Percentiles rank a stretch among this genome's conserved stretches.
phyloP scores from a whole-genome alignment of 1,140 invertebrate species.

The Tetramorium alpestre region DNA sequence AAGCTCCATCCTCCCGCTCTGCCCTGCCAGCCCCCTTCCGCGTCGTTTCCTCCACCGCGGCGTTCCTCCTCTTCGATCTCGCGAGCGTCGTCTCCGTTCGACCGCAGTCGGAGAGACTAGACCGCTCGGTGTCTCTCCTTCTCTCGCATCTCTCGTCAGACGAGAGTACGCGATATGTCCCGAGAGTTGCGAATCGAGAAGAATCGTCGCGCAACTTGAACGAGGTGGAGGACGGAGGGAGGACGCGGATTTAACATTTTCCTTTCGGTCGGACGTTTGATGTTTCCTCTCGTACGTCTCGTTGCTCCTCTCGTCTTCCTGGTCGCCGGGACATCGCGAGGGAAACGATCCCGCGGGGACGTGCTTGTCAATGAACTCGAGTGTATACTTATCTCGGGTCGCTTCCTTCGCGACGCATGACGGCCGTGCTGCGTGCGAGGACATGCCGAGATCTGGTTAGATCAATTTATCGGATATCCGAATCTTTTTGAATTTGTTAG shows the following conservation, averaged over 20 bases:
- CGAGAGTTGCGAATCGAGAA: constrained; percentile 15
- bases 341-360: constrained; percentile 12
- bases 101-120: constrained; percentile 51
- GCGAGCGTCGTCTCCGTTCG: constrained; percentile 55
- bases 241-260: constrained; percentile 27
- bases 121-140: constrained; percentile 65
- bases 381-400: constrained; percentile 30
- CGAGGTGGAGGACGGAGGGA: neutral
- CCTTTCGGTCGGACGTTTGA: constrained; percentile 27
- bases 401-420: constrained; percentile 29
- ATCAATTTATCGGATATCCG: constrained; percentile 16
- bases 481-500: constrained; percentile 8
- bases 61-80: constrained; percentile 27
- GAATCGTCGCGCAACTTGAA: neutral
- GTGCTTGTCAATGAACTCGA: constrained; percentile 32
- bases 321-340: neutral
- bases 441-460: neutral
- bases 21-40: constrained; percentile 29
- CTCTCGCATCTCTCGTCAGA: constrained; percentile 11
- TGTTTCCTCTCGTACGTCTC: neutral
- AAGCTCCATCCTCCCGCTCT: constrained; percentile 33
- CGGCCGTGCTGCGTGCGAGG: neutral
- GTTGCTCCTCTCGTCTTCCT: neutral
- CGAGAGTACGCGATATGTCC: neutral
- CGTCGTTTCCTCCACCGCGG: constrained; percentile 29